Evolutionary conservation across 2,113 vertebrate genomes (phyloP).

Genomic region (Morone saxatilis): DNA sequence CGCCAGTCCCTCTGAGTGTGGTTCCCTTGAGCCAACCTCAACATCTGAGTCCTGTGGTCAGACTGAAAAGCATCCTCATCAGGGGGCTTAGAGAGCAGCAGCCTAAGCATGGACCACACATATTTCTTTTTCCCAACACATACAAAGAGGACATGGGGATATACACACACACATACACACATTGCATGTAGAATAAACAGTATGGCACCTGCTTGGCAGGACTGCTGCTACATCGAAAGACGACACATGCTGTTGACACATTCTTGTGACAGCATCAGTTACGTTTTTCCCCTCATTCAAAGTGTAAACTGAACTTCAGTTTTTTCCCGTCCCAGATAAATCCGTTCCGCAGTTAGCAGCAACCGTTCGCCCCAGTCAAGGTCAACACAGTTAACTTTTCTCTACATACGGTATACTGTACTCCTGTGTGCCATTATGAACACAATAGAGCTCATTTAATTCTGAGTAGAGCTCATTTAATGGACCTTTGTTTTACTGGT

Average conservation of each 20-base stretch:
- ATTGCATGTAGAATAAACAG: conserved; percentile 1
- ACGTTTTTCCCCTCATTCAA: background rate
- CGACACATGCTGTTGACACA: background rate
- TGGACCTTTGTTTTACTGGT: conserved; percentile 50
- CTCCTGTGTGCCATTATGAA: conserved; percentile 15
- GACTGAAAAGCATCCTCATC: conserved; percentile 59
- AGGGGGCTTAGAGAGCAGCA: conserved; percentile 40
- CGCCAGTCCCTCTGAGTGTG: conserved; percentile 56
- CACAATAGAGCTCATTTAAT: conserved; percentile 60
- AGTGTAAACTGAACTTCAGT: background rate
- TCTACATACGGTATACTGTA: conserved; percentile 4
- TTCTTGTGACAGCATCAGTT: background rate
- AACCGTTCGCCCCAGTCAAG: background rate
- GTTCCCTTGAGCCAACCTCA: conserved; percentile 60
- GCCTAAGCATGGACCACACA: conserved; percentile 45
- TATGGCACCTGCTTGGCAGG: conserved; percentile 10
- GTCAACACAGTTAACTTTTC: conserved; percentile 19
- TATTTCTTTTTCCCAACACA: conserved; percentile 20
- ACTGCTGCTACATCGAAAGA: background rate
- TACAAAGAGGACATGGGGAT: conserved; percentile 18
- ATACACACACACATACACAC: conserved; percentile 2
- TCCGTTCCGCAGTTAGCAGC: background rate
- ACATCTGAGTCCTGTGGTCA: conserved; percentile 56
- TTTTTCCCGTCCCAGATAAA: background rate
- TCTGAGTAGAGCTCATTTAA: conserved; percentile 16